A percentile compares a stretch with the other conserved stretches of the same genome.
Evolutionary conservation across 2,113 vertebrate genomes (phyloP).

Genomic region (Oenanthe oenanthe): DNA sequence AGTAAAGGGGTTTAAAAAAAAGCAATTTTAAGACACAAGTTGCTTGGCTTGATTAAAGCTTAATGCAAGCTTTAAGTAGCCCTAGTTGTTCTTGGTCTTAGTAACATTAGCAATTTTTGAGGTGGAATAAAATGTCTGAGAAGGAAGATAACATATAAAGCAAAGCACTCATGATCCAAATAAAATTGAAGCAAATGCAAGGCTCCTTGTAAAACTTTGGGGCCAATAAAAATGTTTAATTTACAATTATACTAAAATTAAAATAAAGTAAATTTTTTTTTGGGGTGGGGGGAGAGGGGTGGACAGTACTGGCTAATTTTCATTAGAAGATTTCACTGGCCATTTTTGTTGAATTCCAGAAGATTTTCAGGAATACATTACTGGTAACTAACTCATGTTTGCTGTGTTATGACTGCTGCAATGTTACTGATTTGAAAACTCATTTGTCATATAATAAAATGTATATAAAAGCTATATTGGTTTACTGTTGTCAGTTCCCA

Average conservation of each 20-base stretch:
- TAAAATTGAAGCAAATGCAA: neutral
- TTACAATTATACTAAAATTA: neutral
- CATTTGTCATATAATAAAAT: neutral
- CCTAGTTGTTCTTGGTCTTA: neutral
- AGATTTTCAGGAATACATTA: neutral
- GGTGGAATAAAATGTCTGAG: neutral
- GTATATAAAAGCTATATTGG: neutral
- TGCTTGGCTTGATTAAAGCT: neutral
- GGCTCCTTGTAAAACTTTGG: neutral
- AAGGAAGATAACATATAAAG: neutral
- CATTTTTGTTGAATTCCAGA: neutral
- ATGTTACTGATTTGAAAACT: neutral
- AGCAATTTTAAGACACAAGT: neutral
- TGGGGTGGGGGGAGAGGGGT: fast-evolving
- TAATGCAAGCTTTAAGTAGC: neutral
- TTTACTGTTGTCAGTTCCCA: conserved; percentile 57
- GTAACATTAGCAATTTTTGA: neutral
- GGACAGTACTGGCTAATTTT: neutral
- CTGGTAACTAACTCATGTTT: neutral
- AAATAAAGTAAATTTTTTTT: neutral
- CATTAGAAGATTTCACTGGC: neutral
- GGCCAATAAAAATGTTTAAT: neutral
- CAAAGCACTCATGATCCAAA: neutral
- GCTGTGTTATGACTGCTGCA: neutral
- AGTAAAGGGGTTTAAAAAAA: neutral